Conservation (phyloP, 2,888 invertebrate genomes). For the Metalampra italica region DNA sequence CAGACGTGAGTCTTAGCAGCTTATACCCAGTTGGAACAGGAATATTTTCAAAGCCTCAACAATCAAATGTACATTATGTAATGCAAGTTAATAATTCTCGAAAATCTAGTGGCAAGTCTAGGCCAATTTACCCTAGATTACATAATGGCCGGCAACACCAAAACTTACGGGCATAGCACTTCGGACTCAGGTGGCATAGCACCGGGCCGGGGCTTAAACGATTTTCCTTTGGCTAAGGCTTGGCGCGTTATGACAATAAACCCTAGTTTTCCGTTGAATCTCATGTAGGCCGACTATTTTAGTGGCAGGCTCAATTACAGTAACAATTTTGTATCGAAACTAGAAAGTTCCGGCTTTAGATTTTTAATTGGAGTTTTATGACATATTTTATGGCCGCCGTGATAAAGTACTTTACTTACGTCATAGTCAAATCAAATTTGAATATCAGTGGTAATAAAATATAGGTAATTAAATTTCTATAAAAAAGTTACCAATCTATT, state of each 20-base stretch:
- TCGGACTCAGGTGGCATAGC: slow-evolving; percentile 54
- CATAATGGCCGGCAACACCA: slow-evolving; percentile 17
- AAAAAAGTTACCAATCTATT: too few relatives aligned
- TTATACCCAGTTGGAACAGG: too few relatives aligned
- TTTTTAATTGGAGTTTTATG: background rate
- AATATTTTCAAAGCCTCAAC: background rate
- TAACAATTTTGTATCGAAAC: background rate
- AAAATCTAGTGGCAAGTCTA: background rate
- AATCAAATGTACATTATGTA: background rate
- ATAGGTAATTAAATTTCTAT: too few relatives aligned
- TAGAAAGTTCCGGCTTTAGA: background rate
- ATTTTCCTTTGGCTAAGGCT: slow-evolving; percentile 46
- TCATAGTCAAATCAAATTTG: too few relatives aligned
- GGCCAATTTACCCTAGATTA: slow-evolving; percentile 1
- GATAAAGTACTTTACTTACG: too few relatives aligned
- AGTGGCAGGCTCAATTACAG: background rate
- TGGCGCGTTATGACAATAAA: slow-evolving; percentile 44
- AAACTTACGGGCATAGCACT: slow-evolving; percentile 50
- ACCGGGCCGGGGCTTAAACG: slow-evolving; percentile 56
- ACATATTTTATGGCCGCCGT: too few relatives aligned
- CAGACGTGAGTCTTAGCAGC: too few relatives aligned
- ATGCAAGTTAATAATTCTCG: background rate
- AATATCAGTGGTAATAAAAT: too few relatives aligned
- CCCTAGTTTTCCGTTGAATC: slow-evolving; percentile 46
- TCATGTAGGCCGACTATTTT: slow-evolving; percentile 6